Base-by-base conservation (phyloP, 1,140 invertebrate genomes). In the Meloidogyne floridensis region DNA sequence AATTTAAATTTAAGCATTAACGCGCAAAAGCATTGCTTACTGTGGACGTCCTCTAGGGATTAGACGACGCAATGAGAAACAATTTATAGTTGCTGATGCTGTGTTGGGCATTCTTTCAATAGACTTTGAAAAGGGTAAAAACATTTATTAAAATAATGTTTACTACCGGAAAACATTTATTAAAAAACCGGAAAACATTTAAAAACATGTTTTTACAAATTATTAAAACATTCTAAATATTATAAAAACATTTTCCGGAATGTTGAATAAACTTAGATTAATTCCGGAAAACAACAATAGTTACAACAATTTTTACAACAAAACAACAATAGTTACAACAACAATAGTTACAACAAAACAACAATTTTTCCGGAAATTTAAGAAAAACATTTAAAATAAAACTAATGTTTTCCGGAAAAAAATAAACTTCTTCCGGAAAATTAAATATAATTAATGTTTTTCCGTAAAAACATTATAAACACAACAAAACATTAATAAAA, bases 71-170 rank as follows among this genome's bases (percentile, higher is more conserved):
- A 74, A 84, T 43, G 83, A 73, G 0, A 81, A 84, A 47, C 59
- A 69, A 20, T 85, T 81, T 51, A 18, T 81, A 18, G 80, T 82
- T 20, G 70, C 75, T 0, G 80, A 81, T 80, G 74, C 80, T 42
- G 54, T 51, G 5, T 54, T 81, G 32, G 80, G 80, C 18, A 47
- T 81, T 11, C 69, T 71, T n/a, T 18, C 32, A 13, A 65, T 84
- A 13, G 83, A 84, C 70, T 84, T 84, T 76, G 82, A 83, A 18
- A 83, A 84, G 20, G 83, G 82, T 83, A 51, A n/a, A 4, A 20
- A 32, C 18, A 43, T 8, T 15, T 70, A 6, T 80, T 47, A 8
- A 4, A 47, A n/a, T 4, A 6, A 6, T 65, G 56, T 4, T 32
- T 32, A 2, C 32, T 32, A 32, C 32, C 32, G 32, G 32, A 15